Conservation (phyloP, 2,888 invertebrate genomes). For the Noctua comes region DNA sequence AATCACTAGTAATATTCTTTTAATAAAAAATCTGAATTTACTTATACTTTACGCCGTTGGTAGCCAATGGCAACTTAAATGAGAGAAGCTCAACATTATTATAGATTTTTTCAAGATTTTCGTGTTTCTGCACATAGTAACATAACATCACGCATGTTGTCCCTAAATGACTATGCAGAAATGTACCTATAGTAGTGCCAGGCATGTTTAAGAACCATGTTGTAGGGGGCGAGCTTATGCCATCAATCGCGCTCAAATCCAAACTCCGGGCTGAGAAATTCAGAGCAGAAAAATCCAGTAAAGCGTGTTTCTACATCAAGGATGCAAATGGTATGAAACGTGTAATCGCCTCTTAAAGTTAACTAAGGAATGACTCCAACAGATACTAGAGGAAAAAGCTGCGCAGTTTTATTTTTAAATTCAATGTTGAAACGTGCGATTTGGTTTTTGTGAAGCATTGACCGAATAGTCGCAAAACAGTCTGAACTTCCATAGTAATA, state of each 20-base stretch:
- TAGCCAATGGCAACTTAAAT: background rate
- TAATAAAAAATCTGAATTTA: background rate
- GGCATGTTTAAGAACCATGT: background rate
- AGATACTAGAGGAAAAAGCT: background rate
- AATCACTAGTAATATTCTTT: background rate
- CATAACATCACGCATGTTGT: background rate
- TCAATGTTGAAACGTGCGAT: background rate
- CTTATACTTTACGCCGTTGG: background rate
- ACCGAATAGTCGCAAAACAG: background rate
- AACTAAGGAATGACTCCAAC: background rate
- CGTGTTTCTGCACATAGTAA: background rate
- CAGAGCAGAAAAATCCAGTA: background rate
- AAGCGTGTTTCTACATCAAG: background rate
- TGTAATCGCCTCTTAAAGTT: background rate
- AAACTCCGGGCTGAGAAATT: background rate
- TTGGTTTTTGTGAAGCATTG: background rate
- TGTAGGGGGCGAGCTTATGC: background rate
- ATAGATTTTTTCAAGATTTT: background rate
- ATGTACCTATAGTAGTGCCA: background rate
- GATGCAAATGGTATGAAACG: background rate
- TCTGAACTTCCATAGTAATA: slow-evolving; percentile 6
- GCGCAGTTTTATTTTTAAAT: background rate
- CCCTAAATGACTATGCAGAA: background rate
- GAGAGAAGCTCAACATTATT: too few species aligned
- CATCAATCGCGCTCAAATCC: background rate